phyloP scores from a whole-genome alignment of 2,113 vertebrate species.

The Phocoena sinus region DNA sequence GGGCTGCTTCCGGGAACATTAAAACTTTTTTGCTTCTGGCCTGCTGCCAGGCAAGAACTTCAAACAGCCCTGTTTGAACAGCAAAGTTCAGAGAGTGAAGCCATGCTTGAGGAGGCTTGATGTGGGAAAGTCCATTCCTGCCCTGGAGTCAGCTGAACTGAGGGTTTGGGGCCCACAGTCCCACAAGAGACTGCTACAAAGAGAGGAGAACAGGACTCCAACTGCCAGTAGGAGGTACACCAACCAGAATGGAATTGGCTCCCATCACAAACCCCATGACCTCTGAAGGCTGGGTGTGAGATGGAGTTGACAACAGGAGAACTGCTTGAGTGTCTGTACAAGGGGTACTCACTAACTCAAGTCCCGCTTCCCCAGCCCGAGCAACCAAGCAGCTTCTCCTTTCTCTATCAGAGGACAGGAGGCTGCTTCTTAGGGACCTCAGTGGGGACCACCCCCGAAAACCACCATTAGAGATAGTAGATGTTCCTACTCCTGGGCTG shows the following conservation, averaged over 20 bases:
- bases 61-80: neutral
- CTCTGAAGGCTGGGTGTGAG: neutral
- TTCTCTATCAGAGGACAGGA: neutral
- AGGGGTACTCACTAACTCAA: neutral
- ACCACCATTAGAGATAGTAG: neutral
- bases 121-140: fast-evolving
- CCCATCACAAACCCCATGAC: neutral
- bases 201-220: neutral
- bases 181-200: neutral
- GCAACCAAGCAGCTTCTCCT: neutral
- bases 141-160: neutral
- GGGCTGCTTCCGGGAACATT: neutral
- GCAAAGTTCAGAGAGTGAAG: neutral
- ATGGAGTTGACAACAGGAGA: neutral
- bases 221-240: too few relatives aligned
- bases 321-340: neutral
- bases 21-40: neutral
- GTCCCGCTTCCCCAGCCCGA: fast-evolving
- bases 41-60: neutral
- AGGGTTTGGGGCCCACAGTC: neutral
- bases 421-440: neutral
- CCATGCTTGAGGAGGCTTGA: too few relatives aligned
- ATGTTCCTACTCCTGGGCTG: neutral
- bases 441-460: neutral
- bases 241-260: neutral